Percentiles rank a stretch among this genome's conserved stretches.
Conservation (phyloP, 2,888 invertebrate genomes). For the Gymnosoma rotundatum region DNA sequence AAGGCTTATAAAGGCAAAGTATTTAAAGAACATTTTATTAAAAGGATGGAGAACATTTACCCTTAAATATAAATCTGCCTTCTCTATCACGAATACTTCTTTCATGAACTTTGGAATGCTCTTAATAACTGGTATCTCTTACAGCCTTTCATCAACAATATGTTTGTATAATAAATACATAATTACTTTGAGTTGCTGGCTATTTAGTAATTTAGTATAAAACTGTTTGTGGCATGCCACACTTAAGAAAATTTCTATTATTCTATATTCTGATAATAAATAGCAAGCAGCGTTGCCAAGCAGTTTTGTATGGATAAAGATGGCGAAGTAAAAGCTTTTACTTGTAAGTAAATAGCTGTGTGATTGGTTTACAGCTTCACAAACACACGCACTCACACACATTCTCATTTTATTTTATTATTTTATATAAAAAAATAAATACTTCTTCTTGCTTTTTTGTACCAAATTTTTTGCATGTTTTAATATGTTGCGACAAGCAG, state of each 20-base stretch:
- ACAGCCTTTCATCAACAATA: slow-evolving; percentile 6
- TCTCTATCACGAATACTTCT: too few relatives aligned
- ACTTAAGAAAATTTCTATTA: slow-evolving; percentile 12
- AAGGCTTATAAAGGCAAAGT: too few relatives aligned
- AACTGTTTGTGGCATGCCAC: slow-evolving; percentile 15
- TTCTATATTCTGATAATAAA: slow-evolving; percentile 2
- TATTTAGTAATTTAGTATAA: slow-evolving; percentile 19
- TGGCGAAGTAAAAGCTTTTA: slow-evolving; percentile 40
- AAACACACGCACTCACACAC: slow-evolving; percentile 14
- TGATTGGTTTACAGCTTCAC: slow-evolving; percentile 28
- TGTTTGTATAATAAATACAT: slow-evolving; percentile 3
- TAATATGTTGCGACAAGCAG: background rate
- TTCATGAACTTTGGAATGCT: too few relatives aligned
- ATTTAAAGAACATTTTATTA: too few relatives aligned
- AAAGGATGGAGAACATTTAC: too few relatives aligned
- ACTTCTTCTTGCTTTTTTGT: background rate
- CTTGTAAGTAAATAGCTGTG: slow-evolving; percentile 5
- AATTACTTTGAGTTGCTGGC: background rate
- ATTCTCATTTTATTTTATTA: slow-evolving; percentile 35
- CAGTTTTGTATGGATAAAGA: slow-evolving; percentile 8
- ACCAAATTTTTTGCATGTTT: slow-evolving; percentile 56
- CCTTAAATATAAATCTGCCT: too few relatives aligned
- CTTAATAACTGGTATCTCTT: slow-evolving; percentile 8
- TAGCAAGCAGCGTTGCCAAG: slow-evolving; percentile 46
- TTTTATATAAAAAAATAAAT: slow-evolving; percentile 8